Evolutionary conservation across 2,113 vertebrate species (phyloP), one percentile per base, ranked within the genome.

Genomic region (Laticauda laticaudata): DNA sequence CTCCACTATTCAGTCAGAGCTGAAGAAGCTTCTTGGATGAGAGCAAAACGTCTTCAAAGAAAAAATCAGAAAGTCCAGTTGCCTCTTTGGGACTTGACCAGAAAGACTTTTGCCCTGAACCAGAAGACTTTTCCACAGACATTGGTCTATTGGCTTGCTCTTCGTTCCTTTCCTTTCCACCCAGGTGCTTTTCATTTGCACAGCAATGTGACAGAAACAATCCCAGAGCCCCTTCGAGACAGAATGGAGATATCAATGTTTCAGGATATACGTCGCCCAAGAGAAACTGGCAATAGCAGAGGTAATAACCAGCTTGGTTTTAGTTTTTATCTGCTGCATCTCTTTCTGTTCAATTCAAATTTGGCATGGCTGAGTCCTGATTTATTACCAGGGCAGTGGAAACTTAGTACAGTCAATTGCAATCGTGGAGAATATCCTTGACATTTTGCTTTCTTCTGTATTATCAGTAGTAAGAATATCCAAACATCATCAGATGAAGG

Each of bases 211-310:
- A 97, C 95, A 0, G 99, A 99, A 94, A 99, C 99, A 94, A 99
- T 99, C 96, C 99, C 99, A 0, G 99, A 99, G 97, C 99, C 99
- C 0, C 97, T 99, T 91, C 92, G 99, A 93, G 99, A 99, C 95
- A 97, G 99, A n/a, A 99, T 99, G 99, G 99, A 99, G 96, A 98
- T 99, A 99, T 99, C 95, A 99, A 99, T 0, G 97, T 99, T 24
- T 99, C 99, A 0, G 99, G 99, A 96, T 99, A 96, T 99, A 99
- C 0, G 99, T 99, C 64, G 99, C 99, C 20, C 98, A 99, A 96
- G 99, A 99, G 97, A 99, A 99, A 94, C 97, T 99, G 87, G 99
- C 98, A 26, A 99, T 99, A 0, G 99, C 99, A 0, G 98, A 99
- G 98, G 99, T 99, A 94, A 95, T 94, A 86, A n/a, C 53, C 14